phyloP scores from a whole-genome alignment of 2,113 vertebrate species.

The Osmerus eperlanus region DNA sequence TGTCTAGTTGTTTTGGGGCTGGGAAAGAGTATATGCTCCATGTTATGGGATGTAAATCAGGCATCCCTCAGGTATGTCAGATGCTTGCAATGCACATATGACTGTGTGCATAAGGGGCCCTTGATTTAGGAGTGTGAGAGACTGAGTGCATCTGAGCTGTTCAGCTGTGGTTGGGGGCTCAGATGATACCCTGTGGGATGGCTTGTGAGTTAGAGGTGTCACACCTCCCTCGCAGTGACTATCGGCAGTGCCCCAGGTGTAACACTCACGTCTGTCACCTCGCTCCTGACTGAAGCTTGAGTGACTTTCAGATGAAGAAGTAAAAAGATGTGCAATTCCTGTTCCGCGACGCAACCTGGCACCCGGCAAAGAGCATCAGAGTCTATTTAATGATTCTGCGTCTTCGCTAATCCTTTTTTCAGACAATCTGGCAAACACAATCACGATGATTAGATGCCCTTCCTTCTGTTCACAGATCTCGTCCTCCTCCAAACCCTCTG shows the following conservation, averaged over 20 bases:
- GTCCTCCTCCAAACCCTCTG: slow-evolving; percentile 32
- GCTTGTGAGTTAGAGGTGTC: not conserved
- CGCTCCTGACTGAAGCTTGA: not conserved
- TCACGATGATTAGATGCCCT: slow-evolving; percentile 41
- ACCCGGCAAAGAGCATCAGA: slow-evolving; percentile 18
- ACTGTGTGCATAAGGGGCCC: too few relatives aligned
- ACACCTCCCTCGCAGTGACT: not conserved
- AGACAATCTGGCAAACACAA: slow-evolving; percentile 37
- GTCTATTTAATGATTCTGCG: slow-evolving; percentile 22
- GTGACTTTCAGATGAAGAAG: slow-evolving; percentile 7
- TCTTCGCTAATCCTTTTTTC: slow-evolving; percentile 32
- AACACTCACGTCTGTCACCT: not conserved
- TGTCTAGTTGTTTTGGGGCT: too few relatives aligned
- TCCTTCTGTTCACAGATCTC: slow-evolving; percentile 31
- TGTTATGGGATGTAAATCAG: too few relatives aligned
- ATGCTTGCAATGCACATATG: too few relatives aligned
- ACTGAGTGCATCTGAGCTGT: not conserved
- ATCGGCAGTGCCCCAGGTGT: not conserved
- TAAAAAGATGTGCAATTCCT: slow-evolving; percentile 18
- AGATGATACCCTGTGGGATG: not conserved
- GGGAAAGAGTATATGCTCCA: too few relatives aligned
- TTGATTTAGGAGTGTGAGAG: too few relatives aligned
- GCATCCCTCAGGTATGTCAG: too few relatives aligned
- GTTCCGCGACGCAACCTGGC: slow-evolving; percentile 14
- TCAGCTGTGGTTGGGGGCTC: not conserved